phyloP scores from a whole-genome alignment of 1,140 invertebrate species.

The Drosophila jambulina region DNA sequence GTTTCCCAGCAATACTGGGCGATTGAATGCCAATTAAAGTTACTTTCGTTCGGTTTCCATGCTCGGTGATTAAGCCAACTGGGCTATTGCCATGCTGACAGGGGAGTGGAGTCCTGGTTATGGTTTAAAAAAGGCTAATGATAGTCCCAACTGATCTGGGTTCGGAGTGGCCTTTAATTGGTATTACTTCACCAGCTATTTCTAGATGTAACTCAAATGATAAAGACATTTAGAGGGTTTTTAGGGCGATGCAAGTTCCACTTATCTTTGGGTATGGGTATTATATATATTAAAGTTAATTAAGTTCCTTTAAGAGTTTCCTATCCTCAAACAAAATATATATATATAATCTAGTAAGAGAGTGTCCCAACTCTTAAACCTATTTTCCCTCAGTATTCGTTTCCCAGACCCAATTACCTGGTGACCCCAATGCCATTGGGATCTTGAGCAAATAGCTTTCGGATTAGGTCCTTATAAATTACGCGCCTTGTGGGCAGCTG shows the following conservation, averaged over 20 bases:
- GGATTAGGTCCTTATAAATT: conserved; percentile 11
- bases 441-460: neutral
- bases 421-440: neutral
- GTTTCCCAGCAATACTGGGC: neutral
- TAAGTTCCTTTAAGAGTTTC: neutral
- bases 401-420: neutral
- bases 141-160: neutral
- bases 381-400: neutral
- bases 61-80: neutral
- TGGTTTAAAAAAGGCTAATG: neutral
- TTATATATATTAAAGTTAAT: too few species aligned
- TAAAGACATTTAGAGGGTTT: neutral
- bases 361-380: neutral
- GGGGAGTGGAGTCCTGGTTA: neutral
- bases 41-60: neutral
- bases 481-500: conserved; percentile 8
- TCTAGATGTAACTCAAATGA: too few species aligned
- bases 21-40: conserved; percentile 26
- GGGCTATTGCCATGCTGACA: conserved; percentile 14
- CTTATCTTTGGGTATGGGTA: neutral
- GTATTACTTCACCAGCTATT: neutral
- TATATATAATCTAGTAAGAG: too few species aligned
- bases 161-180: neutral
- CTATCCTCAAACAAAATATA: too few species aligned
- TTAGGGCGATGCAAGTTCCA: neutral